A percentile compares a stretch with the other conserved stretches of the same genome.
Evolutionary conservation across 2,797 vertebrate genomes (phyloP).

Genomic region (Malacoctenus gilli): DNA sequence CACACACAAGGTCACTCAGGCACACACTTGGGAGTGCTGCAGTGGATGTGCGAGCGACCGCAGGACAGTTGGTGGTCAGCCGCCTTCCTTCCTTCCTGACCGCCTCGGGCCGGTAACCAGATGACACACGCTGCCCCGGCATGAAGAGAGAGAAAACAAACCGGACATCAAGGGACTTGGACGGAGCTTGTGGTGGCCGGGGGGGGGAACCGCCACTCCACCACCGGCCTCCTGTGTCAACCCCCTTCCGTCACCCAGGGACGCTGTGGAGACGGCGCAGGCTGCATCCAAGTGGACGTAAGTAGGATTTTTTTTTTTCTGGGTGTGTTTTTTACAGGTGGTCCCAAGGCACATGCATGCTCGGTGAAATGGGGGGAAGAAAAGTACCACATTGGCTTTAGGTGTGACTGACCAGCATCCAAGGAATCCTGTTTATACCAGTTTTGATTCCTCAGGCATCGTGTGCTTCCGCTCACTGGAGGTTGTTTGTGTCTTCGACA

Average conservation of each 20-base stretch:
- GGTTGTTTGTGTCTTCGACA: too few relatives aligned
- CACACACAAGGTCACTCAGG: conserved; percentile 11
- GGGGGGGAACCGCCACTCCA: conserved; percentile 20
- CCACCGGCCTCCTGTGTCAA: conserved; percentile 13
- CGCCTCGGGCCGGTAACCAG: conserved; percentile 35
- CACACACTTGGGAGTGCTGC: too few relatives aligned
- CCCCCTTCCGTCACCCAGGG: conserved; percentile 20
- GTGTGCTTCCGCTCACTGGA: too few relatives aligned
- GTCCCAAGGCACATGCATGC: background rate
- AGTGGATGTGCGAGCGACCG: conserved; percentile 37
- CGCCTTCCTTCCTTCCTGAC: conserved; percentile 64
- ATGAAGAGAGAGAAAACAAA: conserved; percentile 61
- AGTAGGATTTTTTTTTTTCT: background rate
- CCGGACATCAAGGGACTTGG: conserved; percentile 49
- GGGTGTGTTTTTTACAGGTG: background rate
- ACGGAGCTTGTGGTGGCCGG: conserved; percentile 38
- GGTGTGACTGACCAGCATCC: too few relatives aligned
- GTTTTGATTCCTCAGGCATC: too few relatives aligned
- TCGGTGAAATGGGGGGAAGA: too few relatives aligned
- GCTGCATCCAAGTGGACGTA: conserved; percentile 5
- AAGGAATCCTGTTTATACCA: too few relatives aligned
- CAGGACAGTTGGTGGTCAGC: conserved; percentile 45
- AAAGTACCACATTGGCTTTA: too few relatives aligned
- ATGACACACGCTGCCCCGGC: conserved; percentile 27
- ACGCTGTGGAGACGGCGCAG: conserved; percentile 10